Conservation (phyloP, 1,140 invertebrate genomes). For the Bicyclus anynana region DNA sequence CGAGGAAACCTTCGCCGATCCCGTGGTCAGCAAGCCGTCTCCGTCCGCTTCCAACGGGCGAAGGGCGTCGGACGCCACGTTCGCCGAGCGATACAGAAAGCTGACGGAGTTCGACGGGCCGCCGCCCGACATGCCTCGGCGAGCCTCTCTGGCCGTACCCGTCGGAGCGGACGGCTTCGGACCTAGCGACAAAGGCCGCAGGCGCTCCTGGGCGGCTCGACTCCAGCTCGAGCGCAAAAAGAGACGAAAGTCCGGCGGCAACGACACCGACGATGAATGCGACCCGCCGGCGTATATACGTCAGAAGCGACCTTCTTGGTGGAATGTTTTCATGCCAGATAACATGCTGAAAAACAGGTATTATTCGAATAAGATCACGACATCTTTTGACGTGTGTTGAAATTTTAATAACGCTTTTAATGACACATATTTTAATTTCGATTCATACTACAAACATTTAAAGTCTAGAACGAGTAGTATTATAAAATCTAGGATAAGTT, state of each 20-base stretch:
- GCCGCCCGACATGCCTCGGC: conserved; percentile 69
- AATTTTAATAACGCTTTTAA: conserved; percentile 1
- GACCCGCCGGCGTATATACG: conserved; percentile 77
- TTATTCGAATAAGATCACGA: neutral
- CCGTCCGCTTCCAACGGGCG: conserved; percentile 56
- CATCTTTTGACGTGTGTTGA: neutral
- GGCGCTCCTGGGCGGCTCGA: conserved; percentile 77
- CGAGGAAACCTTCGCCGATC: conserved; percentile 67
- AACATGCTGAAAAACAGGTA: conserved; percentile 81
- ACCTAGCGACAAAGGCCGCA: conserved; percentile 79
- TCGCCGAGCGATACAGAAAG: conserved; percentile 64
- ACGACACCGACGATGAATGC: conserved; percentile 74
- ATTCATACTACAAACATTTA: neutral
- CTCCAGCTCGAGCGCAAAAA: conserved; percentile 71
- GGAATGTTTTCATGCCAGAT: conserved; percentile 89
- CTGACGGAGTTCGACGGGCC: conserved; percentile 76
- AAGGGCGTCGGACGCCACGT: conserved; percentile 62
- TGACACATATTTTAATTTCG: no score
- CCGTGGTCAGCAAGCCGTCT: conserved; percentile 44
- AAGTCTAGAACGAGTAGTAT: neutral
- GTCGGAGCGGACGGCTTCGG: conserved; percentile 75
- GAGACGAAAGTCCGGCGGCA: conserved; percentile 68
- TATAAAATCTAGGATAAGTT: no score
- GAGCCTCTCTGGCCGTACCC: conserved; percentile 85
- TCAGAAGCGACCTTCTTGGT: conserved; percentile 89